Evolutionary conservation across 2,888 invertebrate species (phyloP), one percentile per base, ranked within the genome.

Genomic region (Oithona nana): DNA sequence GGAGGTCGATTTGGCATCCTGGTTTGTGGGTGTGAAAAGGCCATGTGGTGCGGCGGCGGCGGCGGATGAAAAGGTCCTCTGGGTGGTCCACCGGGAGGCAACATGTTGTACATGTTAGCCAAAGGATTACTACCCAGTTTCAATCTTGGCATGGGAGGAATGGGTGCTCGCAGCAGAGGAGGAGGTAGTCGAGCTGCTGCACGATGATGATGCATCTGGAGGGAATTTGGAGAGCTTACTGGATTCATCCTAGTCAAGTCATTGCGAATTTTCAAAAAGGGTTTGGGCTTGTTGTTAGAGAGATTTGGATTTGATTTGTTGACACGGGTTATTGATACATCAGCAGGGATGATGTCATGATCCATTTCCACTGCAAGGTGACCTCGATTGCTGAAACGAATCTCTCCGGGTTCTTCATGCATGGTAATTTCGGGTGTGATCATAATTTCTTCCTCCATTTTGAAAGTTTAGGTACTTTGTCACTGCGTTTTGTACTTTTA

Each of bases 341-440:
- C 48, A 24, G 59, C 59, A 8, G 59, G 59, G 24, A 59, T 48
- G 16, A 49, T 50, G 20, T 39, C 29, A 3, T 57, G 22, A 28
- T 49, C 28, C 1, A 48, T 59, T 28, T 59, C 39, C 16, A 57
- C 20, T 1, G 29, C 30, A 6, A 39, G 6, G 3, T 49, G 26
- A 22, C 28, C n/a, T 16, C 50, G 48, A 26, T 49, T 49, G 20
- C 31, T 28, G n/a, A 59, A 26, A 13, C n/a, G 24, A 22, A 59
- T 49, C 50, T 59, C 59, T n/a, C 59, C 59, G 24, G 59, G 50
- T n/a, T 59, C 59, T 28, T 59, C 59, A 50, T 28, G 59, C 59
- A 59, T 59, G 59, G 59, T 59, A 20, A 59, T 49, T 13, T 39
- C 39, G n/a, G 59, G 59, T 16, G 31, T 29, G 24, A 59, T 24